A percentile compares a stretch with the other conserved stretches of the same genome.
These are phyloP conservation scores for Limulus polyphemus DNA, from an alignment of 2,888 invertebrate genomes.

Conservation along the genomic window DNA sequence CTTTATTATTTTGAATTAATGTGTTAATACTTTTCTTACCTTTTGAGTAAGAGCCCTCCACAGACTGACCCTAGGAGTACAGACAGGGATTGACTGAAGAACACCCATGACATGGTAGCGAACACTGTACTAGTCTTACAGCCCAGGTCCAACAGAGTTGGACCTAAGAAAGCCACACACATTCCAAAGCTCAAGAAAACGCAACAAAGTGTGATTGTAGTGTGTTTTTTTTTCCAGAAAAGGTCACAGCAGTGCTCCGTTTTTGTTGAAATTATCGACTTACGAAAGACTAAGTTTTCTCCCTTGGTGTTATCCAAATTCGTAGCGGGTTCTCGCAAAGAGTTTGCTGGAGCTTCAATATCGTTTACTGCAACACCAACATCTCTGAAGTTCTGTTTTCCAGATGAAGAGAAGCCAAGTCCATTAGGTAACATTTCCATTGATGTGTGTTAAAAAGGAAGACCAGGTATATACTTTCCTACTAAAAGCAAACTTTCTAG, in stretches of 20 bases:
- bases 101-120: constrained; percentile 40
- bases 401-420: no score
- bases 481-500: no score
- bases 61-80: constrained; percentile 39
- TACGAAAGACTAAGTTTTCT: no score
- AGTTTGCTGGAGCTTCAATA: no score
- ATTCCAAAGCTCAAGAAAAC: constrained; percentile 42
- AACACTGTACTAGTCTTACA: constrained; percentile 39
- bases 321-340: no score
- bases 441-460: no score
- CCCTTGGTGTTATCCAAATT: no score
- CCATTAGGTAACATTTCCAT: no score
- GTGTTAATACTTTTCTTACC: constrained; percentile 28
- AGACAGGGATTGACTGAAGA: constrained; percentile 40
- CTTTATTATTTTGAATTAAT: no score
- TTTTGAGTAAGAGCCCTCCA: constrained; percentile 38
- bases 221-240: constrained; percentile 36
- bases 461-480: no score
- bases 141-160: constrained; percentile 40
- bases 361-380: no score
- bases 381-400: no score
- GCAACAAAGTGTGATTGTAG: constrained; percentile 38
- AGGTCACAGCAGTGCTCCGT: constrained; percentile 27
- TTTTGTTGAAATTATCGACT: not conserved
- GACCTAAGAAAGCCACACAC: constrained; percentile 42